Base-by-base conservation (phyloP, 2,888 invertebrate species). In the Gibbula magus region DNA sequence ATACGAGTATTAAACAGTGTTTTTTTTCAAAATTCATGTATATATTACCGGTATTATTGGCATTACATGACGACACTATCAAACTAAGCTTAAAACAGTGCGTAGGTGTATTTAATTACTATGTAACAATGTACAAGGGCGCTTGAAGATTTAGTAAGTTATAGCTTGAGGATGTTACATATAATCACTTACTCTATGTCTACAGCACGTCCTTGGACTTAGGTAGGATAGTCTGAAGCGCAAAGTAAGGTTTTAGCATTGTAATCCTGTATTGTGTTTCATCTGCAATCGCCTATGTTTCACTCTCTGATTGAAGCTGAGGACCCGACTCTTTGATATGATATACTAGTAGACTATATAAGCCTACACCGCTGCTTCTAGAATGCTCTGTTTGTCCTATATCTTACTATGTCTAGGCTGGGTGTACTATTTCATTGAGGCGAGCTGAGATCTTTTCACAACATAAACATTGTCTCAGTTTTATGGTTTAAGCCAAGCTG, bases 71-170 rank as follows among this genome's bases (percentile, higher is more conserved):
- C 61, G 0, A 29, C 61, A 16, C 61, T 29, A 13, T 61, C 13
- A 61, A 61, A 29, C 16, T 54, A 29, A 61, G 61, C 45, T 45
- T 45, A 45, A 45, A 45, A 45, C 4, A 10, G 45, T 45, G 29
- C 61, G 25, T 61, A 29, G 61, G 61, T 29, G 61, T 61, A 61
- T 61, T 61, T 61, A 61, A 61, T 61, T 61, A 61, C 61, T 61
- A 61, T 61, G 61, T 61, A 29, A 61, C 61, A 22, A 29, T 61
- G 61, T 61, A 61, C 61, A 61, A 61, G 61, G 61, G 29, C 61
- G 61, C 29, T 61, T 61, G 61, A 29, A 29, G 61, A 61, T 61
- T 61, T n/a, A 29, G 61, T 22, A 61, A 61, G 25, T 4, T 25
- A 61, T 61, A 61, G 16, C 25, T 25, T 16, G 61, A 61, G 61